A percentile compares a stretch with the other conserved stretches of the same genome.
phyloP scores from a whole-genome alignment of 2,797 vertebrate species.

The Labroides dimidiatus region DNA sequence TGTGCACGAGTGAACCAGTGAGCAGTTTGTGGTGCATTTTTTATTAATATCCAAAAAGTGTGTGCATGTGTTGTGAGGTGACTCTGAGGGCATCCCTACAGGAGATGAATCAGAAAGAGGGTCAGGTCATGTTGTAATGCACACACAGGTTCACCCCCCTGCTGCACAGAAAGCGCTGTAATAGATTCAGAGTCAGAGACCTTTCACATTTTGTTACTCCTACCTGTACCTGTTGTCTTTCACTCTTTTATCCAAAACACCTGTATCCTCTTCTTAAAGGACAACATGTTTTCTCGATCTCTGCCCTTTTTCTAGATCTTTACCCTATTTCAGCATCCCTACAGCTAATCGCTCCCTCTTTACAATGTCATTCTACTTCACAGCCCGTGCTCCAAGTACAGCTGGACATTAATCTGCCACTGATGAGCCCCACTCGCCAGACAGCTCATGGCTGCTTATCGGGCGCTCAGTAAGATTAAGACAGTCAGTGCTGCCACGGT shows the following conservation, averaged over 20 bases:
- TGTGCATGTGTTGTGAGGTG: slow-evolving; percentile 17
- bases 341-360: slow-evolving; percentile 46
- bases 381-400: slow-evolving; percentile 45
- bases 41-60: slow-evolving; percentile 24
- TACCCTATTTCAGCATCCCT: slow-evolving; percentile 37
- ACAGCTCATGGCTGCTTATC: slow-evolving; percentile 64
- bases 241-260: slow-evolving; percentile 39
- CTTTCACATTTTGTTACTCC: slow-evolving; percentile 33
- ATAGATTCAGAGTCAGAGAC: slow-evolving; percentile 69
- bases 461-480: slow-evolving; percentile 57
- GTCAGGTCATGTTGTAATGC: slow-evolving; percentile 52
- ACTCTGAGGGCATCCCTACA: slow-evolving; percentile 36
- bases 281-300: slow-evolving; percentile 34
- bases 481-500: slow-evolving; percentile 35
- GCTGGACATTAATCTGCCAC: slow-evolving; percentile 74
- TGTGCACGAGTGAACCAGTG: slow-evolving; percentile 24
- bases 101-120: slow-evolving; percentile 46
- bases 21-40: slow-evolving; percentile 27
- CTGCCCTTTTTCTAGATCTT: slow-evolving; percentile 35
- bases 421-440: slow-evolving; percentile 65
- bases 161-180: slow-evolving; percentile 36
- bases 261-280: slow-evolving; percentile 32
- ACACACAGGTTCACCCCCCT: slow-evolving; percentile 49
- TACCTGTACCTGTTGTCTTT: slow-evolving; percentile 41
- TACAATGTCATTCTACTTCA: slow-evolving; percentile 47